Base-by-base conservation (phyloP, 1,140 invertebrate genomes). In the Sycophaga agraensis region DNA sequence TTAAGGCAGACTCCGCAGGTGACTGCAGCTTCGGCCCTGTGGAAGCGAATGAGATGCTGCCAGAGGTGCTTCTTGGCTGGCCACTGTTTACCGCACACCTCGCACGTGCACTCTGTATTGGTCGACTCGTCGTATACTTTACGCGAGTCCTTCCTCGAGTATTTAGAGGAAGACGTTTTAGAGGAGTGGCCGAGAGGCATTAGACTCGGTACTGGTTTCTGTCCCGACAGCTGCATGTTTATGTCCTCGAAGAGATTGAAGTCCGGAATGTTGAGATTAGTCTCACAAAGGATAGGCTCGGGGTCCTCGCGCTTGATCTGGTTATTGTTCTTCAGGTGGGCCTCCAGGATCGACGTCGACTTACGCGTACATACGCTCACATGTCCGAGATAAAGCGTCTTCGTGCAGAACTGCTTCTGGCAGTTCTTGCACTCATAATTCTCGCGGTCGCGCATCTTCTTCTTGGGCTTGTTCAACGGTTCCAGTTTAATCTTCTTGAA, bases 1-100 rank as follows among this genome's bases (percentile, higher is more conserved):
- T 85, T 83, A 14, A 86, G 63, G 60, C 85, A 86, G 31, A 87
- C 85, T 0, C 85, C 85, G 59, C 85, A 87, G 2, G 85, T 83
- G 0, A 84, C 84, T 0, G 84, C 84, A 0, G 85, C 84, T 58
- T 83, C 83, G 2, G 74, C 70, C 26, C 82, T 78, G 69, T 87
- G 85, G 64, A 84, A 85, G 8, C 85, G 71, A 28, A 86, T 86
- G 19, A 86, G 72, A 68, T 87, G 85, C 66, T 86, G 85, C 85
- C 85, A 87, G 0, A 86, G 68, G 63, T 86, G 85, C 64, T 85
- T 85, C 60, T 85, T 85, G 0, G 83, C 84, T 0, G 84, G 84
- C 84, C 84, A 87, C 17, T 80, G 82, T 68, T 86, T 87, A 1
- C 80, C 81, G 59, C 85, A 87, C 1, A 86, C 82, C 55, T 85